Conservation (phyloP, 2,113 vertebrate genomes). For the Anser brachyrhynchus region DNA sequence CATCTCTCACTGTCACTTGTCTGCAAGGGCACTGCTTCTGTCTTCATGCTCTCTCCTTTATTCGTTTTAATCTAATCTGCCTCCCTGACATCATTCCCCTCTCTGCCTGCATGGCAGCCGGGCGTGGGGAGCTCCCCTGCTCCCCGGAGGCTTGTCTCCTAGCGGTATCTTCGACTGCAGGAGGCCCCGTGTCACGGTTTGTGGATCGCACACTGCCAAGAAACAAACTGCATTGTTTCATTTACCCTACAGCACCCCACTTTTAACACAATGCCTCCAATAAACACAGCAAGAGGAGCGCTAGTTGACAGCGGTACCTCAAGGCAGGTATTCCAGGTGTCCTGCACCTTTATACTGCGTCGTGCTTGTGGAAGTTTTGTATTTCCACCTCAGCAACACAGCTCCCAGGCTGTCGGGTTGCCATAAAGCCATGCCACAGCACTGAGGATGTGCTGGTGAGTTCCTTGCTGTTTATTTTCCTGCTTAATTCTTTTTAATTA, state of each 20-base stretch:
- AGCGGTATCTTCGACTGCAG: neutral
- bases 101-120: neutral
- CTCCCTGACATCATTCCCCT: slow-evolving; percentile 39
- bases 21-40: neutral
- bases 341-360: neutral
- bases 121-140: neutral
- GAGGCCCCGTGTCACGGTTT: neutral
- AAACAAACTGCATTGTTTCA: neutral
- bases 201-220: neutral
- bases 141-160: neutral
- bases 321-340: neutral
- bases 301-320: neutral
- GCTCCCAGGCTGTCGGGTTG: neutral
- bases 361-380: neutral
- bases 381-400: neutral
- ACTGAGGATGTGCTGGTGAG: neutral
- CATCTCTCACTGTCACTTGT: neutral
- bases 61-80: slow-evolving; percentile 52
- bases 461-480: neutral
- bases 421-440: neutral
- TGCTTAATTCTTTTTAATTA: neutral
- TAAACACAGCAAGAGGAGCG: neutral
- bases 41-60: neutral
- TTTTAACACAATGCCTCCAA: neutral
- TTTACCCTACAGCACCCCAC: neutral